Evolutionary conservation across 2,797 vertebrate species (phyloP).

Genomic region (Sebastes vulpes): DNA sequence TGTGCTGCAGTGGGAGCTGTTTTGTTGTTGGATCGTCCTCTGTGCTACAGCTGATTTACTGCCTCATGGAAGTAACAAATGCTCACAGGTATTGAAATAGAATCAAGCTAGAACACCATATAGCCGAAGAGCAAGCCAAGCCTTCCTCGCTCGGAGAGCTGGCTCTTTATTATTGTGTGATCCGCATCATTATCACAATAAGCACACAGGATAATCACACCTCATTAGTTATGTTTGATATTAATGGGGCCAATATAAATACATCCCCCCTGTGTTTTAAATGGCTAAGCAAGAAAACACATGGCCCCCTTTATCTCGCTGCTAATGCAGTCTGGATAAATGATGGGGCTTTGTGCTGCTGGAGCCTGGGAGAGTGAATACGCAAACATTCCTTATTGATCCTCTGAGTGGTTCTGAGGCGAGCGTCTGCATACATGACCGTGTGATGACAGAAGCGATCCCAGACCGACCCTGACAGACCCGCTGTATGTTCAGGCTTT

Average conservation of each 20-base stretch:
- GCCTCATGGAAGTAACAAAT: constrained; percentile 62
- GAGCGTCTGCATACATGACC: constrained; percentile 48
- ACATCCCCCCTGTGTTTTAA: constrained; percentile 78
- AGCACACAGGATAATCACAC: constrained; percentile 83
- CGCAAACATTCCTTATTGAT: constrained; percentile 75
- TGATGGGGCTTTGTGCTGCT: constrained; percentile 74
- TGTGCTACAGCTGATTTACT: constrained; percentile 67
- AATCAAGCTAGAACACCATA: constrained; percentile 50
- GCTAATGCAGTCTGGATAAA: constrained; percentile 78
- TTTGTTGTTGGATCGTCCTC: constrained; percentile 59
- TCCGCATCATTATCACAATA: constrained; percentile 77
- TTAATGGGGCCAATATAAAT: constrained; percentile 84
- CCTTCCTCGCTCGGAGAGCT: constrained; percentile 35
- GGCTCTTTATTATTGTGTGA: constrained; percentile 69
- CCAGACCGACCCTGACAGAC: constrained; percentile 8
- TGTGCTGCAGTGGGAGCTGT: constrained; percentile 55
- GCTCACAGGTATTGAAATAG: constrained; percentile 71
- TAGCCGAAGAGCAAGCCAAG: constrained; percentile 39
- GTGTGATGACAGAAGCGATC: constrained; percentile 35
- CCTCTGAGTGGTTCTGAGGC: constrained; percentile 54
- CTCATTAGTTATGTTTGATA: constrained; percentile 87
- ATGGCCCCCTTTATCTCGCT: constrained; percentile 59
- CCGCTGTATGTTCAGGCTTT: constrained; percentile 11
- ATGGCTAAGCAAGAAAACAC: constrained; percentile 73
- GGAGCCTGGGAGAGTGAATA: constrained; percentile 54